These are phyloP conservation scores for Drosophila melanica DNA, from an alignment of 1,140 invertebrate species.

Conservation along the genomic window DNA sequence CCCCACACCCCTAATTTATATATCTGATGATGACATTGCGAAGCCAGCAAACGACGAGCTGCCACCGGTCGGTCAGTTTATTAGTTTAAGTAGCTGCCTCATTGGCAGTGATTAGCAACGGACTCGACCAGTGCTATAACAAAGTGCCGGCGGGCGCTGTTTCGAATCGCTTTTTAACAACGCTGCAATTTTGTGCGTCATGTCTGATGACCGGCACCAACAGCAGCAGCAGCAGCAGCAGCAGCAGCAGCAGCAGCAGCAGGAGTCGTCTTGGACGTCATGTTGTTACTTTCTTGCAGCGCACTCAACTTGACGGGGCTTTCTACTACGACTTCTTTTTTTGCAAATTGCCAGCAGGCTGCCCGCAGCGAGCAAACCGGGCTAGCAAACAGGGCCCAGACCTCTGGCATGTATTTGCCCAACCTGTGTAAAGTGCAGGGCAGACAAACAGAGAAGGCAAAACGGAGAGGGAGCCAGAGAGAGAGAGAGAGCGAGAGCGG, in stretches of 20 bases:
- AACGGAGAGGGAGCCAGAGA: not conserved
- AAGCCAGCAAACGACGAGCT: conserved; percentile 15
- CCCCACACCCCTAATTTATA: not conserved
- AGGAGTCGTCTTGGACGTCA: conserved; percentile 59
- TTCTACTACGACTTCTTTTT: conserved; percentile 27
- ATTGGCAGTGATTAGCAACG: conserved; percentile 70
- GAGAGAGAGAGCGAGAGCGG: not conserved
- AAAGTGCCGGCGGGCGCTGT: conserved; percentile 59
- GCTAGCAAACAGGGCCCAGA: conserved; percentile 8
- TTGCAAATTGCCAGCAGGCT: conserved; percentile 72
- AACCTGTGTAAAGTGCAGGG: conserved; percentile 53
- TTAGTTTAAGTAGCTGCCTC: conserved; percentile 77
- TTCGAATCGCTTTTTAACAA: conserved; percentile 75
- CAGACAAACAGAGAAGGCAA: conserved; percentile 20
- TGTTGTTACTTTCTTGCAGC: conserved; percentile 77
- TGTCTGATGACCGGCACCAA: conserved; percentile 21
- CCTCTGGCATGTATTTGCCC: conserved; percentile 40
- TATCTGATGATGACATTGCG: conserved; percentile 77
- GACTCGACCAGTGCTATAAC: not conserved
- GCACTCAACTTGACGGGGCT: conserved; percentile 39
- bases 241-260: not conserved
- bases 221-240: not conserved
- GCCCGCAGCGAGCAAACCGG: conserved; percentile 46
- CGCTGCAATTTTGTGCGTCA: conserved; percentile 60
- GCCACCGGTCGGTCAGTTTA: conserved; percentile 51